Conservation (phyloP, 2,113 vertebrate genomes). For the Isurus oxyrinchus region DNA sequence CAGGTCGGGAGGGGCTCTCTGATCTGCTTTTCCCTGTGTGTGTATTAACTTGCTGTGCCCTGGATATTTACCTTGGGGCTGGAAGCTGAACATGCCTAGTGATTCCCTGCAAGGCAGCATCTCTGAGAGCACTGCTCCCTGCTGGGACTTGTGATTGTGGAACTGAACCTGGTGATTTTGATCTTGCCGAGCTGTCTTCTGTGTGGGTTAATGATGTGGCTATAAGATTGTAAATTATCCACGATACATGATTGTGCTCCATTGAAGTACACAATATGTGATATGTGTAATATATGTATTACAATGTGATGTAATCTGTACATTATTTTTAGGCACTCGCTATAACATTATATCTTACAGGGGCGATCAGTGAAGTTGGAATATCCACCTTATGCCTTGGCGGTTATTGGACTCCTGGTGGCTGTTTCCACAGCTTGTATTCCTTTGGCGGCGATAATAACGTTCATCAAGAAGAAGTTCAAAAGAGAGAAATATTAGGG, state of each 20-base stretch:
- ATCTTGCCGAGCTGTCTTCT: background rate
- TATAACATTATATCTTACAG: conserved; percentile 53
- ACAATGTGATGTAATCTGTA: background rate
- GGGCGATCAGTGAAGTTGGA: conserved; percentile 69
- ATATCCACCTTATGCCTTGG: conserved; percentile 68
- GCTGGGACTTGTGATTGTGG: background rate
- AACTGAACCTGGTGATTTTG: background rate
- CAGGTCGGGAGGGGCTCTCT: background rate
- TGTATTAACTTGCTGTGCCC: background rate
- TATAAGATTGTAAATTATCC: background rate
- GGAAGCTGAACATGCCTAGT: background rate
- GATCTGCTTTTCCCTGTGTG: background rate
- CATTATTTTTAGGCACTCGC: background rate
- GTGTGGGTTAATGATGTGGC: background rate
- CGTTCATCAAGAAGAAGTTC: conserved; percentile 50
- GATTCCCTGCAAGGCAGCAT: too few species aligned
- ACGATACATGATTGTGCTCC: background rate
- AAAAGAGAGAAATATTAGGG: conserved; percentile 38
- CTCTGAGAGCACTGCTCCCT: too few species aligned
- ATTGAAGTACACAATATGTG: background rate
- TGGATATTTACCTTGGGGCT: background rate
- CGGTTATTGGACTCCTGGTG: conserved; percentile 71
- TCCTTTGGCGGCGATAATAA: conserved; percentile 66
- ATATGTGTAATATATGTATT: background rate
- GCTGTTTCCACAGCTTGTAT: conserved; percentile 67